Base-by-base conservation (phyloP, 2,113 vertebrate species). In the Epinephelus fuscoguttatus region DNA sequence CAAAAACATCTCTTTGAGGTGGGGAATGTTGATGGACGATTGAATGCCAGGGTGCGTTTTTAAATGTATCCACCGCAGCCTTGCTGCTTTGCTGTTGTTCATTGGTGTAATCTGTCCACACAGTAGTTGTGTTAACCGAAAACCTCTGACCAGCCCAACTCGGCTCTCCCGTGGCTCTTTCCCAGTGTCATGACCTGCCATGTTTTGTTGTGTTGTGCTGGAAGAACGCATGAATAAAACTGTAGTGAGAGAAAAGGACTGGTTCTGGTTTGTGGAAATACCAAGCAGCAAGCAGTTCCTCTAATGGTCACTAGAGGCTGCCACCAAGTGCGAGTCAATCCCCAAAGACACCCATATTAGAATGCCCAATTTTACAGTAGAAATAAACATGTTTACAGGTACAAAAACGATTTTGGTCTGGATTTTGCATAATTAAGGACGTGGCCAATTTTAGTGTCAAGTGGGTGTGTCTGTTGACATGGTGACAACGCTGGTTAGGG, bases 1-100 rank as follows among this genome's bases (percentile, higher is more conserved):
- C 23, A 13, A 25, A 78, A 69, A 17, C 55, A 12, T 52, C 30
- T 55, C 61, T 71, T 62, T 53, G 40, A 27, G 18, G 33, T 21
- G 37, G 53, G 21, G 55, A 33, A 70, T 67, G 60, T 40, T 57
- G 59, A 82, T 78, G 27, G 59, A 83, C 76, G 60, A 49, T 30
- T 40, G 53, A 40, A 63, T 56, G 62, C 62, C 62, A 33, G 45
- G 52, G 56, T 49, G 40, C 59, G 61, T 73, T 77, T 84, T 69
- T 42, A 62, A 57, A 62, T 9, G n/a, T 14, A 56, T 61, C 67
- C 37, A 52, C 27, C 49, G 60, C 5, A 70, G 75, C 50, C 77
- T 45, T 56, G 37, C 42, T 53, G 71, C 27, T 75, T 59, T 37
- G 15, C 21, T 57, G 27, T 18, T 4, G 52, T 33, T 33, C 30